Evolutionary conservation across 1,140 invertebrate species (phyloP).

Genomic region (Brachionus manjavacas): DNA sequence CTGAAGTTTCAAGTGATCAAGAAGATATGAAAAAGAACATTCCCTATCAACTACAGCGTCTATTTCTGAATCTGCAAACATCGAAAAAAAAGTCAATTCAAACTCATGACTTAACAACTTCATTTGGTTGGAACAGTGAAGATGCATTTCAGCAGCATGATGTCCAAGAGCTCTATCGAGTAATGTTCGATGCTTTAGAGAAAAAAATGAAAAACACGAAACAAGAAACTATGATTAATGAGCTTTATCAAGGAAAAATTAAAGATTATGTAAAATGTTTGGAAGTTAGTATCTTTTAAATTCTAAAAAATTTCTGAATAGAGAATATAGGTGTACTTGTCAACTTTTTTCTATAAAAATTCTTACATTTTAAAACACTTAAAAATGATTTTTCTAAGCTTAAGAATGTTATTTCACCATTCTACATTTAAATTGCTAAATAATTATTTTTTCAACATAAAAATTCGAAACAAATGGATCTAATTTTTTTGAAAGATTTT

Average conservation of each 20-base stretch:
- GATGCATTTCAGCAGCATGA: constrained; percentile 99
- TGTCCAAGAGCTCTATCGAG: constrained; percentile 71
- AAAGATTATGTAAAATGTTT: constrained; percentile 85
- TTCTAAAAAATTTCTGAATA: not conserved
- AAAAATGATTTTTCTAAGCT: too few relatives aligned
- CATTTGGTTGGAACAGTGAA: constrained; percentile 98
- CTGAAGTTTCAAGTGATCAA: constrained; percentile 83
- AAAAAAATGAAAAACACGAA: constrained; percentile 97
- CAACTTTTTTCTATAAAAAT: too few relatives aligned
- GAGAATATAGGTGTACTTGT: too few relatives aligned
- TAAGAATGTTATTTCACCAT: too few relatives aligned
- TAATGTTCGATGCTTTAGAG: constrained; percentile 91
- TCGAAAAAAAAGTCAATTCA: constrained; percentile 94
- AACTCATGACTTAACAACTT: constrained; percentile 96
- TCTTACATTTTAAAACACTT: too few relatives aligned
- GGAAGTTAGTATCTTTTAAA: constrained; percentile 61
- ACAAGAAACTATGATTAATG: constrained; percentile 93
- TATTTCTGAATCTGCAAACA: constrained; percentile 97
- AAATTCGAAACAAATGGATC: too few relatives aligned
- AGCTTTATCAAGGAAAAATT: constrained; percentile 93
- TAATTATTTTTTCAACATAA: too few relatives aligned
- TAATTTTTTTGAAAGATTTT: too few relatives aligned
- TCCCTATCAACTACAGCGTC: constrained; percentile 87
- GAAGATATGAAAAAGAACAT: constrained; percentile 93
- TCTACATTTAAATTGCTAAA: too few relatives aligned